Evolutionary conservation across 2,797 vertebrate genomes (phyloP), one percentile per base, ranked within the genome.

Genomic region (Rhyacichthys aspro): DNA sequence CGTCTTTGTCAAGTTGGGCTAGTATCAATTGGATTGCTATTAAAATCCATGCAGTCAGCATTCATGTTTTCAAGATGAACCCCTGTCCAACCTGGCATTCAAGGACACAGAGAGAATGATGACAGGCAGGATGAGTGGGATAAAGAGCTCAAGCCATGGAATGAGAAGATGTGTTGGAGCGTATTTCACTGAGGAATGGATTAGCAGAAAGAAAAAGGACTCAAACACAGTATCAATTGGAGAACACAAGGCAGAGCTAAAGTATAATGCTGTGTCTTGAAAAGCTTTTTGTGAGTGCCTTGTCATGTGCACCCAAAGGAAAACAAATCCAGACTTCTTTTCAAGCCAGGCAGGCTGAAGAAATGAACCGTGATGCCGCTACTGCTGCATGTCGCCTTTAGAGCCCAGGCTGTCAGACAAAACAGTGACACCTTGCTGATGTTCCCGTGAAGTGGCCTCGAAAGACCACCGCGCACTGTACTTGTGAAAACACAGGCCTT

Each of bases 351-450:
- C 41, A 23, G 52, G 50, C 62, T 70, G 76, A 67, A 69, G 43
- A 79, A 69, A 77, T 79, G 63, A 72, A 69, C 63, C 52, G 62
- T 75, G 69, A 82, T 67, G 43, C 46, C 16, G 72, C 76, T 73
- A 67, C 78, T 76, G 76, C 74, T 69, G 55, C 48, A 63, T 60
- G 63, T 82, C 81, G 74, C 81, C 78, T 85, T 87, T 55, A 82
- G 65, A 81, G 67, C 56, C 70, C 67, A 62, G 55, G 36, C 2
- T 67, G 71, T 67, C 37, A 55, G 55, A 54, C 54, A 70, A 76
- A 74, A 57, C n/a, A 15, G 50, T 38, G 60, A 62, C 68, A 72
- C 52, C 32, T 60, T 43, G 38, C 59, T 63, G 54, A 74, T 69
- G 59, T 42, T 76, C 50, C 49, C 65, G 72, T 81, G 55, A 82